Base-by-base conservation (phyloP, 2,797 vertebrate genomes). In the Rhodeus uyekii region DNA sequence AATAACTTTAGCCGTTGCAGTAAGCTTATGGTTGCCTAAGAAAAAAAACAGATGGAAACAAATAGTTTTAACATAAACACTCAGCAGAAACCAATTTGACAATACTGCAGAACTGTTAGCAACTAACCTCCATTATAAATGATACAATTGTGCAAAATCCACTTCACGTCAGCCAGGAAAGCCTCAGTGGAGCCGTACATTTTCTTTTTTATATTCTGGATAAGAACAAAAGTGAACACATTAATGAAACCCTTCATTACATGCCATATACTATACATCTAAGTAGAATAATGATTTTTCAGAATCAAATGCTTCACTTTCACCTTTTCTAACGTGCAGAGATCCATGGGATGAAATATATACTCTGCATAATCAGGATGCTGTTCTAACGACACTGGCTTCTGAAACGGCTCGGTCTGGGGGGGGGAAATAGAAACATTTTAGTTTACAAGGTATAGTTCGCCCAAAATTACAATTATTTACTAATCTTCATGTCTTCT, bases 131-230 rank as follows among this genome's bases (percentile, higher is more conserved):
- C 98, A 80, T 99, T 99, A 92, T 99, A 99, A 94, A 99, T 99
- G 84, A 99, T 99, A 91, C 98, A 99, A 93, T 99, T 99, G 95
- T 99, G 98, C 93, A 99, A 95, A 95, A 99, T 99, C 98, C 98
- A 99, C 92, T 99, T 99, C 71, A 96, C 97, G 86, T 99, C 98
- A 34, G 97, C 98, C 94, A 99, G 92, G 94, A 98, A 99, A 74
- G 98, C 97, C 91, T 99, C 98, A 2, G 98, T 99, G 91, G 97
- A 99, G 90, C 98, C 98, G 39, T 99, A 99, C 96, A 98, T 97
- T 95, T 98, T 99, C 96, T 97, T 99, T 93, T 99, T 99, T 88
- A 98, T 97, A 90, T 99, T 99, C 98, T 99, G 91, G 8, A 83
- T 14, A 12, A 80, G 84, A 83, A 63, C 19, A 50, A 87, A 85